phyloP scores from a whole-genome alignment of 2,797 vertebrate species.

The Periparus ater region DNA sequence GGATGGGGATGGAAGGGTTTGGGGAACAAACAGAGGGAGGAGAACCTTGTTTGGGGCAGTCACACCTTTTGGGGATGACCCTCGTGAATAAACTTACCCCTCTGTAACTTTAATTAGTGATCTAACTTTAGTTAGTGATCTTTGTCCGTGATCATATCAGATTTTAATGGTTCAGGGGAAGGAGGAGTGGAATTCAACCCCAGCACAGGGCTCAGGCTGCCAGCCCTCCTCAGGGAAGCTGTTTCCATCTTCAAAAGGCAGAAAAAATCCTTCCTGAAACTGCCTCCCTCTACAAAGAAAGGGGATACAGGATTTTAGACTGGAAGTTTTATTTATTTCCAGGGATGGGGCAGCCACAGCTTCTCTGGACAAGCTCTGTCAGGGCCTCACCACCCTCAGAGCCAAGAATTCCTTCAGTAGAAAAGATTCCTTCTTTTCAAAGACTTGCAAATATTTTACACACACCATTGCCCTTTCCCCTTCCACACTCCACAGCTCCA shows the following conservation, averaged over 20 bases:
- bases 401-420: background rate
- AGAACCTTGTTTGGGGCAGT: too few species aligned
- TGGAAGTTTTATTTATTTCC: background rate
- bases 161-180: too few species aligned
- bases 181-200: accelerated
- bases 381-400: background rate
- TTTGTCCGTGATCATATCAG: too few species aligned
- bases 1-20: too few species aligned
- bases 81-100: too few species aligned
- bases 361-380: background rate
- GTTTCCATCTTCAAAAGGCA: background rate
- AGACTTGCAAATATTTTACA: background rate
- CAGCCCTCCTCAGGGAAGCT: background rate
- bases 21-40: too few species aligned
- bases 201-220: background rate
- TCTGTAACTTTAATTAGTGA: too few species aligned
- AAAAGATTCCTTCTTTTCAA: background rate
- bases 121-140: too few species aligned
- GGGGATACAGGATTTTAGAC: background rate
- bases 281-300: background rate
- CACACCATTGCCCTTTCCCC: background rate
- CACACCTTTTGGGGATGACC: too few species aligned
- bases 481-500: background rate
- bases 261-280: background rate
- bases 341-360: background rate